Percentiles rank a stretch among this genome's conserved stretches.
These are phyloP conservation scores for Phocides pigmalion DNA, from an alignment of 1,140 invertebrate species.

Conservation along the genomic window DNA sequence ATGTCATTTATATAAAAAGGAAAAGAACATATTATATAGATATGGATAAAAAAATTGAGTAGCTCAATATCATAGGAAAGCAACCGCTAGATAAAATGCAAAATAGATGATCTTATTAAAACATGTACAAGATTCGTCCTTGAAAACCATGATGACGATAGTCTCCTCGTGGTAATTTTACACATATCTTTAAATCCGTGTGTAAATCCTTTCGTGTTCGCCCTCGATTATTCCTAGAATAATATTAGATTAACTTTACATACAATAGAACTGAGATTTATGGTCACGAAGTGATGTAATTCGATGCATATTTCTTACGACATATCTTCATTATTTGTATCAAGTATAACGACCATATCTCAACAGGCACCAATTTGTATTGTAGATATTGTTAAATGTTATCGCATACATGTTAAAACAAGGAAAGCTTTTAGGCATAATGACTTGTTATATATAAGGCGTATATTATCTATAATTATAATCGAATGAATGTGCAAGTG, in stretches of 20 bases:
- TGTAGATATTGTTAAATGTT: neutral
- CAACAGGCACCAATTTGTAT: conserved; percentile 17
- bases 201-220: neutral
- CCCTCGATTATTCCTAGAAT: neutral
- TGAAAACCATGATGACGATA: neutral
- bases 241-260: conserved; percentile 4
- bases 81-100: conserved; percentile 4
- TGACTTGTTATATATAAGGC: neutral
- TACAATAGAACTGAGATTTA: conserved; percentile 16
- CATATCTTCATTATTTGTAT: conserved; percentile 12
- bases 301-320: conserved; percentile 11
- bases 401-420: neutral
- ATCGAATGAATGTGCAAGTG: conserved; percentile 30
- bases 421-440: conserved; percentile 16
- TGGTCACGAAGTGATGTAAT: neutral
- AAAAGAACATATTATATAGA: conserved; percentile 34
- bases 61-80: conserved; percentile 3
- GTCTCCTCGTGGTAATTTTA: too few relatives aligned
- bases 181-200: too few relatives aligned
- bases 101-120: neutral
- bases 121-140: too few relatives aligned
- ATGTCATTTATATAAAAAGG: conserved; percentile 24
- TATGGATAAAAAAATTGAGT: conserved; percentile 30
- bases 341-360: conserved; percentile 16
- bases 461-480: neutral